A percentile compares a stretch with the other conserved stretches of the same genome.
These are phyloP conservation scores for Drosophila tani DNA, from an alignment of 1,140 invertebrate genomes.

Conservation along the genomic window DNA sequence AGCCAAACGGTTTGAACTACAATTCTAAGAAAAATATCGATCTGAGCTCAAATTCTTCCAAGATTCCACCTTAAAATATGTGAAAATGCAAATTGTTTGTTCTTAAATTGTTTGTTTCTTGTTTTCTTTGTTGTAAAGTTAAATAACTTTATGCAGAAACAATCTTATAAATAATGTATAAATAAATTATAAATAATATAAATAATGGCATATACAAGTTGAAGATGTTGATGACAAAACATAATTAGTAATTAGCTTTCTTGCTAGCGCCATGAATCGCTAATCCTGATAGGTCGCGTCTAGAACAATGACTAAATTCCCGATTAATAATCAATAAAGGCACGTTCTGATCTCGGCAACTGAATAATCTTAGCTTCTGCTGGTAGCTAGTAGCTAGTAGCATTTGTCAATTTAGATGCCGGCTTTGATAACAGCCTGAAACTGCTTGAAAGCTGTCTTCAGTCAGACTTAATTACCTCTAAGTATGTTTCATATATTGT, in stretches of 20 bases:
- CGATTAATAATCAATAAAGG: background rate
- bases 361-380: background rate
- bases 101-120: too few relatives aligned
- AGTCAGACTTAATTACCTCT: background rate
- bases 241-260: background rate
- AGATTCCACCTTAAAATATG: too few relatives aligned
- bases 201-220: background rate
- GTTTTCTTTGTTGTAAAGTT: too few relatives aligned
- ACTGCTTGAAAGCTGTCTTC: background rate
- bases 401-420: conserved; percentile 23
- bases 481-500: too few relatives aligned
- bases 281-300: background rate
- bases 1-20: too few relatives aligned
- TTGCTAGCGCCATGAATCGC: background rate
- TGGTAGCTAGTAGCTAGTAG: background rate
- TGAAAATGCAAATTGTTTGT: too few relatives aligned
- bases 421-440: background rate
- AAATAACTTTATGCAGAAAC: background rate
- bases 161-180: background rate
- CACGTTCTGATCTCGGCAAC: background rate
- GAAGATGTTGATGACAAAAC: background rate
- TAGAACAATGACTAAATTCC: background rate
- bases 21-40: too few relatives aligned
- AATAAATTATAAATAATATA: too few relatives aligned
- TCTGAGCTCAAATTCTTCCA: too few relatives aligned